Conservation (phyloP, 2,888 invertebrate species). For the Osmoderma eremita region DNA sequence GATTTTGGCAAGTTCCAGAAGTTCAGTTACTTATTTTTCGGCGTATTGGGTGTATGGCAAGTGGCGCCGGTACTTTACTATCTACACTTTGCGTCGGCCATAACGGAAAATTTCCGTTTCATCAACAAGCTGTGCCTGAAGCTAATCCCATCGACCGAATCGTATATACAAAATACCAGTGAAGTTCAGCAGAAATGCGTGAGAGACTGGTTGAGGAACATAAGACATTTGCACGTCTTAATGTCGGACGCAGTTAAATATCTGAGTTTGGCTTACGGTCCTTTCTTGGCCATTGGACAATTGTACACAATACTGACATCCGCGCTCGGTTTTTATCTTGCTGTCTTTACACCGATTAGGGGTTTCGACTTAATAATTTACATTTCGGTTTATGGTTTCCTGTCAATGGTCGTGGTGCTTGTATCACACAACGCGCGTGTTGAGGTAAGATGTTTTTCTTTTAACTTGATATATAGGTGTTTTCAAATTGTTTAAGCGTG, state of each 20-base stretch:
- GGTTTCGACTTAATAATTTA: constrained; percentile 44
- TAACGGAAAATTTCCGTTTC: constrained; percentile 45
- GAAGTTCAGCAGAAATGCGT: constrained; percentile 33
- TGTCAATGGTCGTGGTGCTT: background rate
- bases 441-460: constrained; percentile 17
- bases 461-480: too few species aligned
- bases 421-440: background rate
- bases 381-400: background rate
- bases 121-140: constrained; percentile 45
- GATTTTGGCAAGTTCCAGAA: background rate
- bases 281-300: constrained; percentile 51
- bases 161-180: constrained; percentile 25
- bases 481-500: too few species aligned
- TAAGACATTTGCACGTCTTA: constrained; percentile 50
- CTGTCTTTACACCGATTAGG: constrained; percentile 42
- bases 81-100: constrained; percentile 47
- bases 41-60: constrained; percentile 50
- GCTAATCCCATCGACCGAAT: constrained; percentile 35
- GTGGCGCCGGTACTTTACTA: constrained; percentile 49
- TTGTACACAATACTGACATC: constrained; percentile 48
- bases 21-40: constrained; percentile 43
- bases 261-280: constrained; percentile 50
- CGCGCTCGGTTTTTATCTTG: constrained; percentile 48
- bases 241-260: constrained; percentile 48
- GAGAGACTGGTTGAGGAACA: constrained; percentile 42